Percentiles rank a stretch among this genome's conserved stretches.
These are phyloP conservation scores for Drosophila tristis DNA, from an alignment of 1,140 invertebrate genomes.

Conservation along the genomic window DNA sequence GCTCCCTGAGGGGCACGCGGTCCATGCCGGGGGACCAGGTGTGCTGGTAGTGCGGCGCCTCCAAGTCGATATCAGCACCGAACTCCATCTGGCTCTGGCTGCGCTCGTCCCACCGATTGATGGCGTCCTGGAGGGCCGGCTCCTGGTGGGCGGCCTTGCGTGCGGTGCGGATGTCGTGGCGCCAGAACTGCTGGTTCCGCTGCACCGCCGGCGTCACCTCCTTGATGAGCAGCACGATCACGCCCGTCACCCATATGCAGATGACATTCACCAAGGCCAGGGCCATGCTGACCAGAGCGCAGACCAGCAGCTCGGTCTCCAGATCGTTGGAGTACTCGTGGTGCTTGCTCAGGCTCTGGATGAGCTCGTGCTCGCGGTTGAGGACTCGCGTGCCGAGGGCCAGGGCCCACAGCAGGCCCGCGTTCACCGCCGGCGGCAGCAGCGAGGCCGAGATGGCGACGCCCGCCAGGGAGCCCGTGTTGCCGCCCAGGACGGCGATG, in stretches of 20 bases:
- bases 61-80: neutral
- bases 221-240: constrained; percentile 90
- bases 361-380: constrained; percentile 69
- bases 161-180: constrained; percentile 87
- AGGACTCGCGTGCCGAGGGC: constrained; percentile 85
- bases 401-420: constrained; percentile 88
- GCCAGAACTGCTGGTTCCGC: constrained; percentile 86
- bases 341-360: constrained; percentile 63
- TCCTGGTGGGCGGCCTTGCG: constrained; percentile 68
- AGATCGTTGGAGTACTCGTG: constrained; percentile 85
- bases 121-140: constrained; percentile 59
- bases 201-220: constrained; percentile 87
- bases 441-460: constrained; percentile 92
- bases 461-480: constrained; percentile 90
- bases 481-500: constrained; percentile 88
- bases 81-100: constrained; percentile 14
- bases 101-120: constrained; percentile 51
- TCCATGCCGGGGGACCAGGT: constrained; percentile 50
- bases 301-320: constrained; percentile 85
- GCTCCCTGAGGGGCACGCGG: neutral
- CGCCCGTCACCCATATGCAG: constrained; percentile 88
- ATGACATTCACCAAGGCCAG: constrained; percentile 89
- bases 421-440: constrained; percentile 91
- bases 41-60: constrained; percentile 39
- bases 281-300: constrained; percentile 88